Conservation (phyloP, 2,888 invertebrate species). For the Frankliniella intonsa region DNA sequence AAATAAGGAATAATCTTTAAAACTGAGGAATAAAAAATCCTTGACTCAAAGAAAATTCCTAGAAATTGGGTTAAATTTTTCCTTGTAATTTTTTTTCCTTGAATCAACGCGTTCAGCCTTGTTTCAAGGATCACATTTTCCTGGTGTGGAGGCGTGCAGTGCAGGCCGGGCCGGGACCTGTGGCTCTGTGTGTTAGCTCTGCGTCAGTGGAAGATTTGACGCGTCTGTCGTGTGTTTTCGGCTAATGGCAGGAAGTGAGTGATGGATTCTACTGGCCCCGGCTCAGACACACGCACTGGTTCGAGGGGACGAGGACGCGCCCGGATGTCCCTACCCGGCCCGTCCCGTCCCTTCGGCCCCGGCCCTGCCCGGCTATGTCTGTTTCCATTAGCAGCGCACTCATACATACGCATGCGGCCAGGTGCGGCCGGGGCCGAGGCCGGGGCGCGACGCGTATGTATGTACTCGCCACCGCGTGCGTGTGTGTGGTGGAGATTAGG, state of each 20-base stretch:
- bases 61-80: too few relatives aligned
- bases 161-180: too few relatives aligned
- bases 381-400: conserved; percentile 12
- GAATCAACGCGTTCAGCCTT: too few relatives aligned
- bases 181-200: too few relatives aligned
- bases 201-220: too few relatives aligned
- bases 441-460: background rate
- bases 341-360: background rate
- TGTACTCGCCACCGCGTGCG: background rate
- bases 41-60: too few relatives aligned
- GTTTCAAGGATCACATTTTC: too few relatives aligned
- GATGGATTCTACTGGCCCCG: background rate
- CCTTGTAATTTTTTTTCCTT: too few relatives aligned
- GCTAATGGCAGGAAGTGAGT: conserved; percentile 6
- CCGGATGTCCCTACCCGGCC: background rate
- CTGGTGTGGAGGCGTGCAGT: too few relatives aligned
- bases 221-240: background rate
- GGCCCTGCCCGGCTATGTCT: background rate
- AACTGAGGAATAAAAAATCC: too few relatives aligned
- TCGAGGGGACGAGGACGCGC: background rate
- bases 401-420: conserved; percentile 3
- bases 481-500: background rate
- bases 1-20: too few relatives aligned
- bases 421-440: background rate
- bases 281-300: too few relatives aligned